Percentiles rank a stretch among this genome's conserved stretches.
phyloP scores from a whole-genome alignment of 1,140 invertebrate genomes.

The Drosophila miranda region DNA sequence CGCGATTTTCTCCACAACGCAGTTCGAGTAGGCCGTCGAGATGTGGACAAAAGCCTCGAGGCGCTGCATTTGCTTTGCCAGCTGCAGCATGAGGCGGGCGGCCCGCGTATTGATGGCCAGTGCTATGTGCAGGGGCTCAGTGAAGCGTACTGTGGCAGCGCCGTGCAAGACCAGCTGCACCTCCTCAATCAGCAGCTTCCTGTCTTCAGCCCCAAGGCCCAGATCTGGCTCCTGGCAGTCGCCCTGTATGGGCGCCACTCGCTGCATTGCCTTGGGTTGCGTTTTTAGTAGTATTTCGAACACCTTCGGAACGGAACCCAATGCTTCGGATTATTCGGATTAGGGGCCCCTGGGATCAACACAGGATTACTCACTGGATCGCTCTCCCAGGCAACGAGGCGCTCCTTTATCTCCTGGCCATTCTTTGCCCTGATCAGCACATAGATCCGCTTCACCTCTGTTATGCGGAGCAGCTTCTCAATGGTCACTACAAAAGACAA shows the following conservation, averaged over 20 bases:
- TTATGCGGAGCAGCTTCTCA: constrained; percentile 91
- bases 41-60: constrained; percentile 88
- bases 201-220: constrained; percentile 86
- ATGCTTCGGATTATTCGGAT: neutral
- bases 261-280: constrained; percentile 22
- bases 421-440: constrained; percentile 90
- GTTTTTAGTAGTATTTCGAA: constrained; percentile 37
- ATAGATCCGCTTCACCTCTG: constrained; percentile 88
- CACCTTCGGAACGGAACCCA: constrained; percentile 21
- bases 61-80: constrained; percentile 86
- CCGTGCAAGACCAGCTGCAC: constrained; percentile 91
- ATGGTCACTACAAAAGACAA: constrained; percentile 84
- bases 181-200: constrained; percentile 58
- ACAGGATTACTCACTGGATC: constrained; percentile 66
- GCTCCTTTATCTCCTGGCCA: constrained; percentile 87
- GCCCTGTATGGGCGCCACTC: constrained; percentile 83
- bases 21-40: constrained; percentile 89
- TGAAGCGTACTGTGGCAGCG: constrained; percentile 92
- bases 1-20: constrained; percentile 84
- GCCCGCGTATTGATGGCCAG: constrained; percentile 85
- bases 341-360: neutral
- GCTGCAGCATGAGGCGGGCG: constrained; percentile 83
- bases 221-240: constrained; percentile 85
- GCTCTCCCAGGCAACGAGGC: constrained; percentile 86
- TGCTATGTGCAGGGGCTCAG: constrained; percentile 88